Conservation (phyloP, 1,140 invertebrate species). For the Brachionus rubens region DNA sequence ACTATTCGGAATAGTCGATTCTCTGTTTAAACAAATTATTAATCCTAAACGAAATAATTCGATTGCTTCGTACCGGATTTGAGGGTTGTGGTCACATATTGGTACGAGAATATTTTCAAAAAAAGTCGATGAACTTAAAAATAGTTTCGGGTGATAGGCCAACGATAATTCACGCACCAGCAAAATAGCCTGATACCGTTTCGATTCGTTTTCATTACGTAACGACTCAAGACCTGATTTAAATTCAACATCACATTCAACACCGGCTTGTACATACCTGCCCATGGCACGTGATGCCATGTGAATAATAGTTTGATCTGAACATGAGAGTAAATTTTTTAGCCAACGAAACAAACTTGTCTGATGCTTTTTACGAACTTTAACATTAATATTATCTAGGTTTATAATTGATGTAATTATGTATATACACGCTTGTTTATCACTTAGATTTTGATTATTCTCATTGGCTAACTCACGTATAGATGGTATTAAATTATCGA, state of each 20-base stretch:
- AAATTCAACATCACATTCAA: constrained; percentile 39
- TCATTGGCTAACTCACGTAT: constrained; percentile 42
- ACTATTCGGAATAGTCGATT: not conserved
- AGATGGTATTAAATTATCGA: constrained; percentile 22
- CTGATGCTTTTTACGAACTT: constrained; percentile 41
- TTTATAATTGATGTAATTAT: constrained; percentile 43
- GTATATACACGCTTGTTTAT: constrained; percentile 37
- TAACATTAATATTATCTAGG: constrained; percentile 41
- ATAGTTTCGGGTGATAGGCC: constrained; percentile 10
- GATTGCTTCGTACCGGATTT: constrained; percentile 22
- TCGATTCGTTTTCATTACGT: constrained; percentile 1
- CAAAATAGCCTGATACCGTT: constrained; percentile 30
- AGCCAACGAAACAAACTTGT: constrained; percentile 57
- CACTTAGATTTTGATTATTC: constrained; percentile 21
- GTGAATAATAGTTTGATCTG: constrained; percentile 87
- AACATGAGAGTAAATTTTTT: constrained; percentile 80
- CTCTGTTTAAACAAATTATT: constrained; percentile 21
- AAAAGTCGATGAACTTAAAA: constrained; percentile 5
- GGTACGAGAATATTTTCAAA: constrained; percentile 18
- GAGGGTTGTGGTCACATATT: not conserved
- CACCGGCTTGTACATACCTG: constrained; percentile 73
- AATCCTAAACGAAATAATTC: constrained; percentile 29
- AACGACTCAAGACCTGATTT: constrained; percentile 17
- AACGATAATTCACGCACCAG: constrained; percentile 8
- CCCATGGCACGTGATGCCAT: constrained; percentile 90